Evolutionary conservation across 2,113 vertebrate genomes (phyloP).

Genomic region (Myocastor coypus): DNA sequence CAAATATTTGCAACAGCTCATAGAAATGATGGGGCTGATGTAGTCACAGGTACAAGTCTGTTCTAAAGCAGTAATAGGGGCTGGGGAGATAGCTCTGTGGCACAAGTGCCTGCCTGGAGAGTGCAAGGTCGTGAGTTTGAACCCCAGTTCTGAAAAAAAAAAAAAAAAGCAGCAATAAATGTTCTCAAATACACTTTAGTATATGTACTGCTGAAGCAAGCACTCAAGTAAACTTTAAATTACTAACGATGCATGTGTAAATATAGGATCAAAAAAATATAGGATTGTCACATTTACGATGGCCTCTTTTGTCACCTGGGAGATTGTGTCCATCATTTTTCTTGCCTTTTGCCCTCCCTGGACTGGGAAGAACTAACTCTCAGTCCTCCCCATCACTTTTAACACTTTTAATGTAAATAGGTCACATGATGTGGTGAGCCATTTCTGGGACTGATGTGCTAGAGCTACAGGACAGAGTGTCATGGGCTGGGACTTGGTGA

Average conservation of each 20-base stretch:
- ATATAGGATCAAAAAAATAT: too few species aligned
- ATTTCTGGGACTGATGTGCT: not conserved
- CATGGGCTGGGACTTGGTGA: too few species aligned
- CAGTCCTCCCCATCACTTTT: rapidly evolving
- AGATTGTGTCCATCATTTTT: not conserved
- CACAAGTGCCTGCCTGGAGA: too few species aligned
- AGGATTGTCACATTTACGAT: not conserved
- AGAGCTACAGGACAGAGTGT: not conserved
- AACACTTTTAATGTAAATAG: not conserved
- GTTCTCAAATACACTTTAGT: not conserved
- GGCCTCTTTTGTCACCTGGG: not conserved
- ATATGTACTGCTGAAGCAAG: too few species aligned
- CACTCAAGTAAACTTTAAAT: not conserved
- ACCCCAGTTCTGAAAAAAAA: too few species aligned
- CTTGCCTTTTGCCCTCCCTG: not conserved
- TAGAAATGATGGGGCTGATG: not conserved
- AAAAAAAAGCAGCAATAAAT: not conserved
- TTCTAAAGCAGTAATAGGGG: too few species aligned
- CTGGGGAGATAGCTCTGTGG: too few species aligned
- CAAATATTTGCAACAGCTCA: not conserved
- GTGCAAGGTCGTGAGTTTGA: too few species aligned
- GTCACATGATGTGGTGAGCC: not conserved
- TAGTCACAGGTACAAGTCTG: not conserved
- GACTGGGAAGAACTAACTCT: not conserved
- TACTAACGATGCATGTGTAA: not conserved